Evolutionary conservation across 2,888 invertebrate genomes (phyloP), one percentile per base, ranked within the genome.

Genomic region (Trachelus troglodyta): DNA sequence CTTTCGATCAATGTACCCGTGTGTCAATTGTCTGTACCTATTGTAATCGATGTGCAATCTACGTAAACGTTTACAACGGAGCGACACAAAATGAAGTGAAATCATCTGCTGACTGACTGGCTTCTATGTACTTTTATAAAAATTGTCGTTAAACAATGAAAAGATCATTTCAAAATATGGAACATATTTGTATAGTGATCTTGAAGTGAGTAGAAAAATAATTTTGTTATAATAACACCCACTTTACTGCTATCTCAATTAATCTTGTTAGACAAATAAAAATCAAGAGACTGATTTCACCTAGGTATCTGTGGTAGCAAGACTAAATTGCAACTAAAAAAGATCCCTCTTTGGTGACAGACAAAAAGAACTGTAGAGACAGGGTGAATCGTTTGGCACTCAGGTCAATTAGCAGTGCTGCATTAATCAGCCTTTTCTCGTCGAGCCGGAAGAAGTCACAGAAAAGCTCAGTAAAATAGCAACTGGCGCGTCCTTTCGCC

Each of bases 51-150:
- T 2, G 1, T 23, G 56, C 9, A 9, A 56, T 23, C 56, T 56
- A 23, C 9, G 23, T 9, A 1, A 56, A 56, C 9, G 9, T 23
- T 56, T 15, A 56, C 2, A 56, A 23, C 23, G 23, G 23, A 56
- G 23, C 56, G 9, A 56, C 56, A 56, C 0, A 23, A 23, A 23
- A 56, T 56, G 6, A 6, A 9, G 23, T 23, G 9, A 1, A 23
- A 56, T 56, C 81, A 83, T 82, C 85, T 81, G 82, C 78, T 79
- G 77, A n/a, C 73, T 74, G 81, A 83, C 80, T 81, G 83, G 82
- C 82, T 84, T 82, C 79, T 87, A 86, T 83, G 87, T 87, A 86
- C 86, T 87, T 83, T 86, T 85, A 86, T 84, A 87, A 87, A 85
- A 87, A 85, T 86, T 80, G 80, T 79, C 81, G 81, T 83, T 83